Conservation (phyloP, 2,113 vertebrate genomes). For the Oxyruncus cristatus region DNA sequence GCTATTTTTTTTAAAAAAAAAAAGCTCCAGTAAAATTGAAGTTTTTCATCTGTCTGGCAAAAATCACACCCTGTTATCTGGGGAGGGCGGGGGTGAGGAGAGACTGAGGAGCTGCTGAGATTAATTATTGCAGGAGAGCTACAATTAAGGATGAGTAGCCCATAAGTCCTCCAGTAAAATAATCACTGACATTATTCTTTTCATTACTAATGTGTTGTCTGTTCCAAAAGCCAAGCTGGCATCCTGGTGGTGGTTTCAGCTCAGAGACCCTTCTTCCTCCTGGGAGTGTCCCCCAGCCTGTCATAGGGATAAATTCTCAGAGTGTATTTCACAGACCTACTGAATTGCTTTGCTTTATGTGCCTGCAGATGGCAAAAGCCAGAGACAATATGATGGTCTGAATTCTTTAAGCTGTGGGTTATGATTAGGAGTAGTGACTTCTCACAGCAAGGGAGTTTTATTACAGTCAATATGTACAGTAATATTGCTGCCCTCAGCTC, state of each 20-base stretch:
- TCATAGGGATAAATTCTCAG: neutral
- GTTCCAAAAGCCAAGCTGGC: neutral
- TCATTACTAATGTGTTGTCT: neutral
- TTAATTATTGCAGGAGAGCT: conserved; percentile 22
- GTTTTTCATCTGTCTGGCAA: neutral
- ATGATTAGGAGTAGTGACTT: neutral
- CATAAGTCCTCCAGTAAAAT: conserved; percentile 2
- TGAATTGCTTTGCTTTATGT: neutral
- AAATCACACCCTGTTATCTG: neutral
- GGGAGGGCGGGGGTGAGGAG: neutral
- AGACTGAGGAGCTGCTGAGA: conserved; percentile 1
- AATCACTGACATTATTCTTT: neutral
- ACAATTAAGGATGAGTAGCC: conserved; percentile 56
- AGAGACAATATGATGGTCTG: neutral
- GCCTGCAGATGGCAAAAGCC: neutral
- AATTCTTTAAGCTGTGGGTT: neutral
- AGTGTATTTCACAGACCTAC: neutral
- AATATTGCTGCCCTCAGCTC: neutral
- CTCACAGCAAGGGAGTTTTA: neutral
- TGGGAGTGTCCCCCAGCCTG: neutral
- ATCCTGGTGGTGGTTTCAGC: neutral
- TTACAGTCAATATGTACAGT: neutral
- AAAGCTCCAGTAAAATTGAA: neutral
- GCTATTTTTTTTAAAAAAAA: neutral
- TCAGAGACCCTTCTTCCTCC: neutral